These are phyloP conservation scores for Notothenia coriiceps DNA, from an alignment of 2,113 vertebrate species.

Conservation along the genomic window DNA sequence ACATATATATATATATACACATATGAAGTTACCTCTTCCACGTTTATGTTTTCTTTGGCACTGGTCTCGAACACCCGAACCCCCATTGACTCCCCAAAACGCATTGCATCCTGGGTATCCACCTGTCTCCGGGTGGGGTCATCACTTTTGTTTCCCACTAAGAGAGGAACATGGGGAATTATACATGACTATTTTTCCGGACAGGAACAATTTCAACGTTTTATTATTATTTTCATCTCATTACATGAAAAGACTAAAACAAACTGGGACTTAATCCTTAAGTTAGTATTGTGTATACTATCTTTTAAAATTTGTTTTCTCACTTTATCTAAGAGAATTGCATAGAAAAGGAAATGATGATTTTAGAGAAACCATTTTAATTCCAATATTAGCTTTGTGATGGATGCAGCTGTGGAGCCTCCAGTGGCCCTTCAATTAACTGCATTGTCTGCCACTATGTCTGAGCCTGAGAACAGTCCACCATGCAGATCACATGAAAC, in stretches of 20 bases:
- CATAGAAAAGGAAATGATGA: no score
- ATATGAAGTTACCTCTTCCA: slow-evolving; percentile 84
- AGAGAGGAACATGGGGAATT: neutral
- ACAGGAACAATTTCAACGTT: neutral
- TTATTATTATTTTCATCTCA: neutral
- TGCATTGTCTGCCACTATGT: no score
- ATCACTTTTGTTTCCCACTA: slow-evolving; percentile 90
- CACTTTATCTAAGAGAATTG: neutral
- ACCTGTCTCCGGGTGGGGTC: slow-evolving; percentile 84
- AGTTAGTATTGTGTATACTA: no score
- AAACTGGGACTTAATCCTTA: no score
- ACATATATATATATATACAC: no score
- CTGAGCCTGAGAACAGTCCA: no score
- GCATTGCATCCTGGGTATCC: slow-evolving; percentile 83
- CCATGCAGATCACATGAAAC: no score
- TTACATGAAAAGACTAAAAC: neutral
- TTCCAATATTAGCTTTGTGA: no score
- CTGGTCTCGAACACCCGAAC: slow-evolving; percentile 88
- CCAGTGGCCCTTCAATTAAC: no score
- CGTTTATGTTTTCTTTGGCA: slow-evolving; percentile 89
- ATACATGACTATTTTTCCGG: neutral
- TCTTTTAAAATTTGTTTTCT: no score
- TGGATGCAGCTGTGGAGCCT: no score
- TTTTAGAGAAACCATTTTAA: no score
- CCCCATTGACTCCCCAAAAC: slow-evolving; percentile 87